Base-by-base conservation (phyloP, 2,113 vertebrate genomes). In the Zootoca vivipara region DNA sequence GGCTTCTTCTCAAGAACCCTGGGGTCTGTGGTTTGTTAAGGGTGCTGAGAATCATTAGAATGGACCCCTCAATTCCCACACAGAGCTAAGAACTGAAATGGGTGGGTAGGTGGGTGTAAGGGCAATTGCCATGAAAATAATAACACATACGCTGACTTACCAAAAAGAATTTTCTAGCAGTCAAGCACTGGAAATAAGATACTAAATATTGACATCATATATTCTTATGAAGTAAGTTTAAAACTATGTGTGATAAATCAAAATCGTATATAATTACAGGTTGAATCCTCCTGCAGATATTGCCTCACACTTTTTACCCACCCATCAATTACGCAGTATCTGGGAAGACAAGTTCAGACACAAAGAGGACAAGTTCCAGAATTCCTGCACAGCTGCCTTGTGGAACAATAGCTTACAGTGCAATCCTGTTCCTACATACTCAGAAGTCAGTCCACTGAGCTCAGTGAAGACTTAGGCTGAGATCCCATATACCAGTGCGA, bases 251-350 rank as follows among this genome's bases (percentile, higher is more conserved):
- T 92, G 46, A 26, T 78, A 92, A 90, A 67, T 83, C 58, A 88
- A 78, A 87, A 7, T 13, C 8, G 15, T 83, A 7, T 70, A 87
- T 93, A 77, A 88, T 90, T 92, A 91, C 9, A 89, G 80, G 85
- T 80, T 89, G 84, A 72, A 92, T 35, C 30, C 3, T 86, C 62
- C 83, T 33, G 70, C 64, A 87, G 33, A 67, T 77, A 28, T 1
- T 77, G 35, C 4, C 1, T 81, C 40, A 20, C 28, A 16, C 0
- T 33, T 85, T 87, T 93, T 93, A 92, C 92, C 82, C 26, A 85
- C 2, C 67, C 40, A 15, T 90, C 65, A 52, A 87, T 92, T 93
- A 74, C 35, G 58, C 58, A 56, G 7, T 86, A 85, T 78, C 2
- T 85, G 64, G 18, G 26, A 42, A 91, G 83, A 87, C 42, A 93